Evolutionary conservation across 92 coral and sea anemone species (phyloP).

Genomic region (Epizoanthus scotinus): DNA sequence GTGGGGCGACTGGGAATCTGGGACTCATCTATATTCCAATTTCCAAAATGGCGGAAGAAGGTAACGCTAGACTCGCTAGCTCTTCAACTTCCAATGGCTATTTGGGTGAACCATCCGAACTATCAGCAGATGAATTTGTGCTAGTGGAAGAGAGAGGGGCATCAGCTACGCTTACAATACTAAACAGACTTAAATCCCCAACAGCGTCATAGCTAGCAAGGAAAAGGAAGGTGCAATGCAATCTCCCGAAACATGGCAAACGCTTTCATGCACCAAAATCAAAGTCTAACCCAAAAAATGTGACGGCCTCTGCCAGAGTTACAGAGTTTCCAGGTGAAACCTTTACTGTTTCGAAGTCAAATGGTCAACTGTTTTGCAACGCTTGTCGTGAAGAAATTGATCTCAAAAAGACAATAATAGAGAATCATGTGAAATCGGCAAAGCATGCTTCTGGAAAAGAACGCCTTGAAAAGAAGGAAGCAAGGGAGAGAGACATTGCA

Average conservation of each 20-base stretch:
- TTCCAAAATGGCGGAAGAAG: too few species aligned
- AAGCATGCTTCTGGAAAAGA: constrained; percentile 60
- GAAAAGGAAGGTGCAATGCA: constrained; percentile 54
- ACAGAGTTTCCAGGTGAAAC: constrained; percentile 55
- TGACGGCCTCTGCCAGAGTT: constrained; percentile 50
- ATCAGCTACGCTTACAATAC: constrained; percentile 42
- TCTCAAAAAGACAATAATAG: constrained; percentile 57
- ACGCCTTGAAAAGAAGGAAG: constrained; percentile 54
- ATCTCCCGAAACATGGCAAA: constrained; percentile 49
- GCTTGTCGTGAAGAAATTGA: constrained; percentile 55
- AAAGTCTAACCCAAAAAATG: constrained; percentile 42
- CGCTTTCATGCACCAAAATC: too few species aligned
- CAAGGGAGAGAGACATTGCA: constrained; percentile 54
- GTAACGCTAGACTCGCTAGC: too few species aligned
- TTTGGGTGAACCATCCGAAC: too few species aligned
- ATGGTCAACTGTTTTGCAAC: constrained; percentile 52
- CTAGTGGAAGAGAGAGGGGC: constrained; percentile 42
- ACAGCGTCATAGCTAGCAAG: constrained; percentile 48
- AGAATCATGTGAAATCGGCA: constrained; percentile 57
- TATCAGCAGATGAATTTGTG: too few species aligned
- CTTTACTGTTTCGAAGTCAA: constrained; percentile 53
- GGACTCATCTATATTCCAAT: too few species aligned
- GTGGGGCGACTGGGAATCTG: constrained; percentile 18
- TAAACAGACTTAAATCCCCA: constrained; percentile 45
- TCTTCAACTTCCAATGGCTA: too few species aligned